These are phyloP conservation scores for Pseudomyrmex gracilis DNA, from an alignment of 1,140 invertebrate species.

Conservation along the genomic window DNA sequence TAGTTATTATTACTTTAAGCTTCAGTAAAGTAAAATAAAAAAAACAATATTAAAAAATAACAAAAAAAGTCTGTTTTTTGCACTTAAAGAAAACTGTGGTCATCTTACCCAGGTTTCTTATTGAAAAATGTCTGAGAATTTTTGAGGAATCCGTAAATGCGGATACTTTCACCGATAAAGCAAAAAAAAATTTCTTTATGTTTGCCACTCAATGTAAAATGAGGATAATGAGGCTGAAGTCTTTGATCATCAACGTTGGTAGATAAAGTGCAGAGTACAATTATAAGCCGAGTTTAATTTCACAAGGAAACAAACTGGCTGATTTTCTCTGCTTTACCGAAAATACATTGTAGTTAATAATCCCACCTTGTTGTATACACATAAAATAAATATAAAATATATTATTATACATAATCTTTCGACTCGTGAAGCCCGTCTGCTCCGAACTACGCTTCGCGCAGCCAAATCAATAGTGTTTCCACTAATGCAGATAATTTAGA, in stretches of 20 bases:
- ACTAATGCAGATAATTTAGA: constrained; percentile 74
- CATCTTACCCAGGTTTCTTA: too few relatives aligned
- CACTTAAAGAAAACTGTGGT: too few relatives aligned
- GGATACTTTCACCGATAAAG: constrained; percentile 39
- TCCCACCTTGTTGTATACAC: neutral
- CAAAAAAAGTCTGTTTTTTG: too few relatives aligned
- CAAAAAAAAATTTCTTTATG: constrained; percentile 32
- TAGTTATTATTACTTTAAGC: too few relatives aligned
- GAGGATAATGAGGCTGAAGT: constrained; percentile 3
- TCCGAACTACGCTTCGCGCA: constrained; percentile 60
- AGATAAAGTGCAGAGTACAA: neutral
- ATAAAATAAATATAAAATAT: too few relatives aligned
- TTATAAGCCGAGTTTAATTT: constrained; percentile 10
- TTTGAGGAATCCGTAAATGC: neutral
- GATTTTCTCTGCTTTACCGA: neutral
- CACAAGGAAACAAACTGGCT: neutral
- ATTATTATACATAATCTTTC: neutral
- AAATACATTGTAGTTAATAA: constrained; percentile 28
- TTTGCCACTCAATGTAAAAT: neutral
- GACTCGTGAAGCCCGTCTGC: constrained; percentile 38
- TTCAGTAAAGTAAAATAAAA: too few relatives aligned
- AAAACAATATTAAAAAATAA: too few relatives aligned
- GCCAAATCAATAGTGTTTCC: constrained; percentile 70
- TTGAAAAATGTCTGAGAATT: constrained; percentile 30
- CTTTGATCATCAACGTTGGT: constrained; percentile 3